These are phyloP conservation scores for Motacilla alba DNA, from an alignment of 2,113 vertebrate genomes.

Conservation along the genomic window DNA sequence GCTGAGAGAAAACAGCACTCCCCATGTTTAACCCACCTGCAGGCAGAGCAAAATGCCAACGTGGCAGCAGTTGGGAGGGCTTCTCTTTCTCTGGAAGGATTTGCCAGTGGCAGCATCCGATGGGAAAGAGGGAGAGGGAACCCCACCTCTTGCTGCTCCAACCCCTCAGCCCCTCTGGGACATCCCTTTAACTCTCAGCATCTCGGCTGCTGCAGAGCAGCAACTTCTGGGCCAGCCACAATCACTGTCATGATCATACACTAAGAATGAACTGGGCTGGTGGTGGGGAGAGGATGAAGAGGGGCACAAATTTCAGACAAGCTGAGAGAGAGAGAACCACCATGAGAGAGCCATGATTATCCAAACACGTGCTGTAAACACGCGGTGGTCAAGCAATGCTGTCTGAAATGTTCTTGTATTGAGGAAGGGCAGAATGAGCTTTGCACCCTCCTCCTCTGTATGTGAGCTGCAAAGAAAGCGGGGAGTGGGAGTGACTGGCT, in stretches of 20 bases:
- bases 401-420: background rate
- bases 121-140: background rate
- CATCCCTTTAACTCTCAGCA: background rate
- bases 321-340: background rate
- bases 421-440: background rate
- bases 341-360: background rate
- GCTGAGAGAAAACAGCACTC: background rate
- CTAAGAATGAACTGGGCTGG: background rate
- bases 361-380: background rate
- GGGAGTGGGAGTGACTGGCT: background rate
- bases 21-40: background rate
- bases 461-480: background rate
- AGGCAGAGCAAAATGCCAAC: background rate
- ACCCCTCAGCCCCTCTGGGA: background rate
- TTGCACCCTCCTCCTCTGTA: background rate
- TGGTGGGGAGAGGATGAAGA: background rate
- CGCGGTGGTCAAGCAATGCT: accelerated
- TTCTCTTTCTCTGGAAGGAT: background rate
- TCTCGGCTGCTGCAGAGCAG: background rate
- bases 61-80: background rate
- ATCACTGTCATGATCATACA: background rate
- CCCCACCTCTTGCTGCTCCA: background rate
- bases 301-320: background rate
- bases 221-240: background rate
- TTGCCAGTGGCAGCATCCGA: background rate